A percentile compares a stretch with the other conserved stretches of the same genome.
Conservation (phyloP, 1,140 invertebrate genomes). For the Limonius californicus region DNA sequence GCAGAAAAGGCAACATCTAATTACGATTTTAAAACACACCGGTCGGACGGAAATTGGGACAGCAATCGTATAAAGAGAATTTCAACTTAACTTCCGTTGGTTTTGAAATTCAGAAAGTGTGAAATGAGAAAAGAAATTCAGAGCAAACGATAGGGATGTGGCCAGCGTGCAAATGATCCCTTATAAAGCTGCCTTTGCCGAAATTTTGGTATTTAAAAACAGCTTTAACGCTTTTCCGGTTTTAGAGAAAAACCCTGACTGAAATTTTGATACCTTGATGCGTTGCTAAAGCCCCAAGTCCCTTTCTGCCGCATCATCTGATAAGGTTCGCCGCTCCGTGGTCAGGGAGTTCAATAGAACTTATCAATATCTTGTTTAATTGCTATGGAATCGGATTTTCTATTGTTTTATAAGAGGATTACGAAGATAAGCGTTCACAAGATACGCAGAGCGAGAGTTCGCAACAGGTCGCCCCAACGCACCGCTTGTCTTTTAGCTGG, state of each 20-base stretch:
- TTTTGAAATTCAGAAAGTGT: slow-evolving; percentile 6
- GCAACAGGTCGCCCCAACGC: slow-evolving; percentile 17
- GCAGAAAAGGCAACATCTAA: too few species aligned
- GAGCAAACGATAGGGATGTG: neutral
- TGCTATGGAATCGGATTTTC: neutral
- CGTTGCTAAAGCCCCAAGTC: too few species aligned
- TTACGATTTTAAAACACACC: neutral
- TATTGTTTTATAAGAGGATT: neutral
- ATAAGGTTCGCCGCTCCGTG: too few species aligned
- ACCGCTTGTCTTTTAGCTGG: slow-evolving; percentile 2
- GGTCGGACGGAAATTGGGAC: neutral
- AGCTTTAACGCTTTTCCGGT: too few species aligned
- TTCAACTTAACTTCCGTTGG: slow-evolving; percentile 5
- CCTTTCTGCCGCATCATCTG: too few species aligned
- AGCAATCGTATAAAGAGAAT: slow-evolving; percentile 8
- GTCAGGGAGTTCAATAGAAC: too few species aligned
- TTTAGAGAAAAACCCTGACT: too few species aligned
- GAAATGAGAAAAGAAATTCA: slow-evolving; percentile 1
- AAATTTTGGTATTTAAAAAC: too few species aligned
- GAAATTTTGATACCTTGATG: too few species aligned
- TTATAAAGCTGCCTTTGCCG: too few species aligned
- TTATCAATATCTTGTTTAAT: too few species aligned
- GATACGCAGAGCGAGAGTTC: neutral
- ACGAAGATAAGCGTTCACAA: neutral
- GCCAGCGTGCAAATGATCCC: neutral